Evolutionary conservation across 2,888 invertebrate species (phyloP), one percentile per base, ranked within the genome.

Genomic region (Ophraella communa): DNA sequence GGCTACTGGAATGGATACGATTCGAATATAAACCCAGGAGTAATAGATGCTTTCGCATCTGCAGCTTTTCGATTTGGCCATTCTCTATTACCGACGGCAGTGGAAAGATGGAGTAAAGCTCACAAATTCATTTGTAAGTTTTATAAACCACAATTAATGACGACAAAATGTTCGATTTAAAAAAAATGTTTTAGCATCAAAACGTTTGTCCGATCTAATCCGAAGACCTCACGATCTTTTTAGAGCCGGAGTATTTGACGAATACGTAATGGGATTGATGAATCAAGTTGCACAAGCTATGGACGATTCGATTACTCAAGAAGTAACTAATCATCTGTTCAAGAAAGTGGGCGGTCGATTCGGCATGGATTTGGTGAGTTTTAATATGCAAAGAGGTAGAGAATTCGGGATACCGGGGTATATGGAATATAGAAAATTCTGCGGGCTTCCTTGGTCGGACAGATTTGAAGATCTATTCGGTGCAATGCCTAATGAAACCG

Each of bases 261-360:
- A 95, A 82, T 96, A 95, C 79, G 88, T 95, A 33, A 94, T 95
- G 92, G 95, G 95, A 35, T 83, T 95, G 69, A 92, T 94, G 90
- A 95, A 95, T 81, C 95, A 96, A 85, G 94, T 95, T 20, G 94
- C 95, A 1, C 95, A 95, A 82, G 94, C 95, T 77, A 95, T 95
- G 93, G 96, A 96, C 80, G 95, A 95, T 80, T 95, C 94, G 0
- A 94, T 96, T 71, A 95, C 95, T 0, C 89, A 89, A 75, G 88
- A 95, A 87, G 94, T 95, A 1, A 95, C 95, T 35, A 95, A 95
- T 83, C 94, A 95, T 82, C 84, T 95, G 61, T 95, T 96, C 84
- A 95, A 95, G 83, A 93, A 93, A 81, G 89, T 88, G 17, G 83
- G 81, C 4, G 80, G 79, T n/a, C 84, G 91, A 18, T 93, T 91